Percentiles rank a stretch among this genome's conserved stretches.
phyloP scores from a whole-genome alignment of 2,888 invertebrate genomes.

The Reticulitermes lucifugus region DNA sequence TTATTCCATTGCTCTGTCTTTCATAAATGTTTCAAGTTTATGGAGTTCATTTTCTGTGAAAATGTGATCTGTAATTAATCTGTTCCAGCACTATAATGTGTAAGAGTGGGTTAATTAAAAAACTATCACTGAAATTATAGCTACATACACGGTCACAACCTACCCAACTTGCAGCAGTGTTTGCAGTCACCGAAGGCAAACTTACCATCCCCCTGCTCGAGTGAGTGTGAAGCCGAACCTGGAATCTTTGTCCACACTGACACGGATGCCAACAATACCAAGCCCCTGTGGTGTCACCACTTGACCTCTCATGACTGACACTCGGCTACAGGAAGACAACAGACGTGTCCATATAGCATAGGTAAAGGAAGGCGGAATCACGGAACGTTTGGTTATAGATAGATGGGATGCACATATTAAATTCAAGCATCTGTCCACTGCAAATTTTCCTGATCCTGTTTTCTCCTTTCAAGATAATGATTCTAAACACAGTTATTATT shows the following conservation, averaged over 20 bases:
- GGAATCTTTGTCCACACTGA: constrained; percentile 93
- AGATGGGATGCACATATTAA: background rate
- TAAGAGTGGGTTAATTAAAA: too few relatives aligned
- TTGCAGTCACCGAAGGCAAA: constrained; percentile 56
- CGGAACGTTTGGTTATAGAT: background rate
- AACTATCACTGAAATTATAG: too few relatives aligned
- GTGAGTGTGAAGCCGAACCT: constrained; percentile 96
- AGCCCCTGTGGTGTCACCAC: constrained; percentile 95
- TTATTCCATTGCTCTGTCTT: too few relatives aligned
- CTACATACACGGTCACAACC: too few relatives aligned
- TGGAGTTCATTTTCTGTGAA: too few relatives aligned
- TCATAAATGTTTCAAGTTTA: too few relatives aligned
- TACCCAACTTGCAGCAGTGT: too few relatives aligned
- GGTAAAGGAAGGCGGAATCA: constrained; percentile 15
- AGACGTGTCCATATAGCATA: constrained; percentile 20
- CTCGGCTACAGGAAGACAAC: constrained; percentile 76
- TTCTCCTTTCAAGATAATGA: too few relatives aligned
- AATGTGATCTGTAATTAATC: too few relatives aligned
- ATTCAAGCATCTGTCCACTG: background rate
- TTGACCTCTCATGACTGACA: constrained; percentile 98
- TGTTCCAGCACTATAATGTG: too few relatives aligned
- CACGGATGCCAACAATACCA: constrained; percentile 96
- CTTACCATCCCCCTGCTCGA: constrained; percentile 94
- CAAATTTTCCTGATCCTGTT: constrained; percentile 2
- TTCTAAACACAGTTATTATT: background rate